A percentile compares a stretch with the other conserved stretches of the same genome.
These are phyloP conservation scores for Fistularia tabacaria DNA, from an alignment of 2,797 vertebrate species.

Conservation along the genomic window DNA sequence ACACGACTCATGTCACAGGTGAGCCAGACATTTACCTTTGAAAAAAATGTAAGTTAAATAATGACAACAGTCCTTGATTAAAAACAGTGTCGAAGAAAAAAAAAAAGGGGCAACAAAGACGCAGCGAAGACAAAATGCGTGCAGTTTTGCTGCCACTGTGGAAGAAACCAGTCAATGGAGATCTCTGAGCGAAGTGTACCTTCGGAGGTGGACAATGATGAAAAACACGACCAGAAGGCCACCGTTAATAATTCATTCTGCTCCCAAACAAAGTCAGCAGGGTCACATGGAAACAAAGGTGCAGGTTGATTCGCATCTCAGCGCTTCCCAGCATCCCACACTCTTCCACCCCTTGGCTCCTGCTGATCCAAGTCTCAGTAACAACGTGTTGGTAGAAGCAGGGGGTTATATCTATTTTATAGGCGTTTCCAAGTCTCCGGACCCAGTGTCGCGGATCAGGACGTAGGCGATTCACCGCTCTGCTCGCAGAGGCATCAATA, in stretches of 20 bases:
- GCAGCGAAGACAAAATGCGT: no score
- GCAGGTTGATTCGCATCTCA: constrained; percentile 61
- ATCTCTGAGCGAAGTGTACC: constrained; percentile 48
- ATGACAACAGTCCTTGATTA: no score
- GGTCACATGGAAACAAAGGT: constrained; percentile 66
- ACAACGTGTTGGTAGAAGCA: constrained; percentile 24
- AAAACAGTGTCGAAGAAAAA: no score
- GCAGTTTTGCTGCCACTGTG: constrained; percentile 11
- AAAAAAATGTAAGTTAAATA: no score
- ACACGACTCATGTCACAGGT: no score
- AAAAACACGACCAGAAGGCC: constrained; percentile 74
- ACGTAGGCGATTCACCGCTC: not conserved
- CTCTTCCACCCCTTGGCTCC: constrained; percentile 36
- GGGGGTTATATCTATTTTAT: constrained; percentile 2
- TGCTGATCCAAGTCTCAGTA: constrained; percentile 43
- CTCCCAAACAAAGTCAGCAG: constrained; percentile 69
- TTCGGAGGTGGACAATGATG: constrained; percentile 63
- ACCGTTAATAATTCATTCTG: constrained; percentile 83
- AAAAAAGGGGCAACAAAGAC: no score
- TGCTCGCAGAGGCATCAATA: constrained; percentile 1
- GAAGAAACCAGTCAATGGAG: constrained; percentile 39
- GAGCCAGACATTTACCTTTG: no score
- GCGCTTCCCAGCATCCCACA: constrained; percentile 47
- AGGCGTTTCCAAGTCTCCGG: constrained; percentile 18
- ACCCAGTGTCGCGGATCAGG: not conserved